A percentile compares a stretch with the other conserved stretches of the same genome.
These are phyloP conservation scores for Orchestes rusci DNA, from an alignment of 2,888 invertebrate species.

Conservation along the genomic window DNA sequence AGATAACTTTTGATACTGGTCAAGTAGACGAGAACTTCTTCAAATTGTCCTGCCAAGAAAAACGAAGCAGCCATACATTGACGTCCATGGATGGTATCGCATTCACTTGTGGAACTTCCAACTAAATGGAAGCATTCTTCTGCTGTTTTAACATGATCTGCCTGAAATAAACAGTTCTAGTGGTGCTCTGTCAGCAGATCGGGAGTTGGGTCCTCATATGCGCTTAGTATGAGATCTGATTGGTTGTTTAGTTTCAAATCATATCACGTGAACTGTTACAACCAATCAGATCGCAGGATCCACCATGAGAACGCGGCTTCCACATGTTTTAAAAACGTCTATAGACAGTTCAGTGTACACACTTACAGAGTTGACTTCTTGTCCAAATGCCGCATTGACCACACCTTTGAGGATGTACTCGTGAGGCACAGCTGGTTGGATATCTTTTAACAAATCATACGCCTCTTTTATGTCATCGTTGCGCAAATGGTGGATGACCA, in stretches of 20 bases:
- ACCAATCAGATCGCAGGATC: too few relatives aligned
- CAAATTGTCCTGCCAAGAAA: slow-evolving; percentile 90
- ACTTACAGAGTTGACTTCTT: slow-evolving; percentile 80
- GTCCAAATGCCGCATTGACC: slow-evolving; percentile 88
- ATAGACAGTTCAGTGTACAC: too few relatives aligned
- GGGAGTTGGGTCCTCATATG: too few relatives aligned
- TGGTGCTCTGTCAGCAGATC: too few relatives aligned
- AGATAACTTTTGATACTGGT: slow-evolving; percentile 97
- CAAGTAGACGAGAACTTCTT: slow-evolving; percentile 92
- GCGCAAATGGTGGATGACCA: slow-evolving; percentile 89
- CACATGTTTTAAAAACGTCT: too few relatives aligned
- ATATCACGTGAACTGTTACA: too few relatives aligned
- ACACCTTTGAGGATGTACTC: slow-evolving; percentile 97
- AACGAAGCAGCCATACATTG: slow-evolving; percentile 98
- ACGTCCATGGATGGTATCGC: slow-evolving; percentile 94
- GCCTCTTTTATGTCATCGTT: slow-evolving; percentile 87
- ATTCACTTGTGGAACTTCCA: slow-evolving; percentile 93
- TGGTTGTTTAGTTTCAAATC: too few relatives aligned
- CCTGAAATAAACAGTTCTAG: slow-evolving; percentile 48
- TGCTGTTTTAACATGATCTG: slow-evolving; percentile 89
- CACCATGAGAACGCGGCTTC: too few relatives aligned
- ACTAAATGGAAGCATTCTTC: slow-evolving; percentile 96
- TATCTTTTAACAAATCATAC: slow-evolving; percentile 77
- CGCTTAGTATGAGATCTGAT: too few relatives aligned
- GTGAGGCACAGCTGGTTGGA: slow-evolving; percentile 89